phyloP scores from a whole-genome alignment of 2,888 invertebrate genomes.

The Archaeoteleia sp. region DNA sequence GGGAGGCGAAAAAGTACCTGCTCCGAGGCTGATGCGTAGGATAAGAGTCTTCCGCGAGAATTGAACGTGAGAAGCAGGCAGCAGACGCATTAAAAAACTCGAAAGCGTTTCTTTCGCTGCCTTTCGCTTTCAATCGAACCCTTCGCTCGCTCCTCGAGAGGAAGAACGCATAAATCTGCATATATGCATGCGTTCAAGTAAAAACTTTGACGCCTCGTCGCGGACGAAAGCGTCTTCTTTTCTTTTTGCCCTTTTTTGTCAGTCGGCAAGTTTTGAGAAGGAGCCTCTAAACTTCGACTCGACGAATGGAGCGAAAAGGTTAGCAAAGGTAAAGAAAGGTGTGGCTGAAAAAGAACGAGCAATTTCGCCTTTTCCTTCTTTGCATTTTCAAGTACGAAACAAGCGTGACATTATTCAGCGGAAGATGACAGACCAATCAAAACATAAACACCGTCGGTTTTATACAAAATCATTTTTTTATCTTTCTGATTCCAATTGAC shows the following conservation, averaged over 20 bases:
- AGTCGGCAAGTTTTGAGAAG: constrained; percentile 56
- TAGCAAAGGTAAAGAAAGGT: constrained; percentile 13
- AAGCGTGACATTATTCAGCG: no score
- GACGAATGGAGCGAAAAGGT: constrained; percentile 32
- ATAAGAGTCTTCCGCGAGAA: constrained; percentile 47
- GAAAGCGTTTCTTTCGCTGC: constrained; percentile 51
- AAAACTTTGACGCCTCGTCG: constrained; percentile 64
- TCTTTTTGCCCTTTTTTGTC: constrained; percentile 47
- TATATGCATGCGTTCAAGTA: constrained; percentile 69
- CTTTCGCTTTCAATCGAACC: constrained; percentile 56
- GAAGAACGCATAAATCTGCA: constrained; percentile 71
- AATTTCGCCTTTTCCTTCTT: neutral
- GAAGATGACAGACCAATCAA: no score
- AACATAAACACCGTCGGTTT: no score
- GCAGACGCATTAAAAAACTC: constrained; percentile 52
- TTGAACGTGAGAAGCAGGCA: constrained; percentile 56
- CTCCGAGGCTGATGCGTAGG: constrained; percentile 55
- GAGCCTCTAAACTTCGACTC: constrained; percentile 42
- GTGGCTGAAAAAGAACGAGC: constrained; percentile 54
- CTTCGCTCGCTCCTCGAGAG: constrained; percentile 57
- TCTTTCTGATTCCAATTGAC: no score
- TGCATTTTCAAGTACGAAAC: no score
- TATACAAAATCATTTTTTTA: no score
- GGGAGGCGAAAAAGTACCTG: constrained; percentile 58
- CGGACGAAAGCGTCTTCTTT: constrained; percentile 52